Percentiles rank a stretch among this genome's conserved stretches.
phyloP scores from a whole-genome alignment of 2,888 invertebrate species.

The Rhabditophanes sp. region DNA sequence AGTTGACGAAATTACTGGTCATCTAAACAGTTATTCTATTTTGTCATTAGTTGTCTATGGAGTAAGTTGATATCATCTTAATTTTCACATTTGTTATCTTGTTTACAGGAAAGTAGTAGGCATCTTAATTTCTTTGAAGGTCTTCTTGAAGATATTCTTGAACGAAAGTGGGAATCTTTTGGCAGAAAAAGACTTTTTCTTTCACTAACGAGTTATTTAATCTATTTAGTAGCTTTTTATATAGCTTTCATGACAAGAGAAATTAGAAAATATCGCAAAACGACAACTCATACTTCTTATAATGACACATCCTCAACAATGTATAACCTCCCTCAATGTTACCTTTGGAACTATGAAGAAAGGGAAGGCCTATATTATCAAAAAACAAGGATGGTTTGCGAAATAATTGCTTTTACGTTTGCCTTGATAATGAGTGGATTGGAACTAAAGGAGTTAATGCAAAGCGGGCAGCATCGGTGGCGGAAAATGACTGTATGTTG shows the following conservation, averaged over 20 bases:
- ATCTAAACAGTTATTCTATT: slow-evolving; percentile 79
- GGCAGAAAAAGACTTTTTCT: slow-evolving; percentile 62
- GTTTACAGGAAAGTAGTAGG: slow-evolving; percentile 69
- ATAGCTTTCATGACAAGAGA: no score
- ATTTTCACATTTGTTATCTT: not conserved
- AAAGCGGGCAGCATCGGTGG: slow-evolving; percentile 22
- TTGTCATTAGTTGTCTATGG: slow-evolving; percentile 88
- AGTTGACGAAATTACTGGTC: slow-evolving; percentile 70
- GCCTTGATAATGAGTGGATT: slow-evolving; percentile 16
- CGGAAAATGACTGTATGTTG: slow-evolving; percentile 19
- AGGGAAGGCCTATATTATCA: no score
- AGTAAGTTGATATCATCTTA: slow-evolving; percentile 48
- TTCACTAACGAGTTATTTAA: no score
- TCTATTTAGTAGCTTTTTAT: no score
- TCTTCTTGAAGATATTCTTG: slow-evolving; percentile 74
- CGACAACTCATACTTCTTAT: no score
- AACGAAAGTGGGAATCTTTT: slow-evolving; percentile 94
- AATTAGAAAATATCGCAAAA: no score
- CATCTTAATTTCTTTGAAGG: slow-evolving; percentile 88
- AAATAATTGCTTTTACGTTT: slow-evolving; percentile 17
- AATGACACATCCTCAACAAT: no score
- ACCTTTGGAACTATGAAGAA: no score
- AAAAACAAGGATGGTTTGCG: slow-evolving; percentile 20
- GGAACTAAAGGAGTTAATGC: slow-evolving; percentile 19
- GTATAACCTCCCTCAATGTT: no score